Evolutionary conservation across 1,140 invertebrate genomes (phyloP), one percentile per base, ranked within the genome.

Genomic region (Lineus longissimus): DNA sequence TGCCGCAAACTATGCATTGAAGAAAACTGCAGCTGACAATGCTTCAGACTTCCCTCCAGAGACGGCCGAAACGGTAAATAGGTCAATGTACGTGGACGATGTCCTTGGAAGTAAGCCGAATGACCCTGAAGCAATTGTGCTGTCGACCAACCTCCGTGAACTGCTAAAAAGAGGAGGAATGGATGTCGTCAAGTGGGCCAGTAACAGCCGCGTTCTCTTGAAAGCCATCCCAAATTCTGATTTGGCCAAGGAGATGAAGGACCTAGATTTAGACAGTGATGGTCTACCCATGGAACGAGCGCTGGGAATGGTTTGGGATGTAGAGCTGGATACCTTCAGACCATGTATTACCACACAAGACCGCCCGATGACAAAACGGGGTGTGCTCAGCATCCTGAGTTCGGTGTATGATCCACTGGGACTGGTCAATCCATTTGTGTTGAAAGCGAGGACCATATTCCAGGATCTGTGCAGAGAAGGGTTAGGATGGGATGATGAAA

Each of bases 351-450:
- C 25, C 27, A 17, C 29, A n/a, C 61, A 41, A 29, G 22, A 27
- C 4, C 22, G 61, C 6, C 30, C 47, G 13, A 2, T 2, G 13
- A 61, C 63, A 2, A 59, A 40, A 55, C 2, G 61, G 22, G 57
- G 62, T 9, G 45, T 67, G 27, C 25, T 67, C 13, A 60, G 57
- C 13, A 43, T 40, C 0, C 40, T 67, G 6, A 45, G 56, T 25
- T 61, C 51, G 1, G 40, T 67, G 1, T 64, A 47, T 64, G 66
- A 67, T 63, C 62, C 62, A 17, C 54, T 67, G 25, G 62, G 66
- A 2, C 45, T 64, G 47, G 43, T 61, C 6, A 22, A 41, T 17
- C 67, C 64, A 40, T 58, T 60, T 25, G 23, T 63, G 9, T 36
- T 69, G 27, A 15, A 17, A 7, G 60, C 2, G 15, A 69, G 63